Evolutionary conservation across 2,797 vertebrate species (phyloP).

Genomic region (Babyrousa celebensis): DNA sequence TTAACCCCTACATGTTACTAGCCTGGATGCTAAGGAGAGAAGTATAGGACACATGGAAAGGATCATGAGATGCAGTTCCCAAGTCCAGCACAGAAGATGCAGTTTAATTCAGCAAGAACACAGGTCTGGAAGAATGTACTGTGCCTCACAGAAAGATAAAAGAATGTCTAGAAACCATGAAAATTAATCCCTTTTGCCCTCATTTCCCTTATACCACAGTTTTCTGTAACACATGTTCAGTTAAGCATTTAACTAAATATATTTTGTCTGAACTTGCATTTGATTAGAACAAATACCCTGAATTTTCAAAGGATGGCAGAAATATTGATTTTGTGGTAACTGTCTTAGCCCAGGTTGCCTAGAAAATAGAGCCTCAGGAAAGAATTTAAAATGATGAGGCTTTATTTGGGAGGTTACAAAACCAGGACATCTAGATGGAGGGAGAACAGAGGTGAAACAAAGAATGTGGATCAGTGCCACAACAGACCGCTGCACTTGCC

Average conservation of each 20-base stretch:
- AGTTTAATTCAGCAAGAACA: neutral
- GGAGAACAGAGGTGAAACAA: neutral
- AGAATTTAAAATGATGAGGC: neutral
- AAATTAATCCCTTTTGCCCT: conserved; percentile 37
- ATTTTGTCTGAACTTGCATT: conserved; percentile 35
- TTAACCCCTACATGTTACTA: neutral
- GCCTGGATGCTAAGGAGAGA: neutral
- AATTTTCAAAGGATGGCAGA: conserved; percentile 44
- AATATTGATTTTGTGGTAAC: conserved; percentile 45
- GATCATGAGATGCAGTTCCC: neutral
- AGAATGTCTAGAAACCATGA: neutral
- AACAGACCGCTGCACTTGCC: neutral
- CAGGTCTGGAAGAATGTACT: neutral
- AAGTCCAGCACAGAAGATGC: neutral
- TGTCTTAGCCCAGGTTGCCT: neutral
- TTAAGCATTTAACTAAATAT: conserved; percentile 61
- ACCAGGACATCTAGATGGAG: neutral
- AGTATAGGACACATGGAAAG: neutral
- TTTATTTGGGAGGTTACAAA: neutral
- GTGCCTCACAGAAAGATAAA: neutral
- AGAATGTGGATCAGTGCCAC: neutral
- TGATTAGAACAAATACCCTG: conserved; percentile 37
- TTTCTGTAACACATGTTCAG: conserved; percentile 50
- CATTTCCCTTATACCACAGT: conserved; percentile 27
- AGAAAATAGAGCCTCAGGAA: conserved; percentile 11